These are phyloP conservation scores for Passer domesticus DNA, from an alignment of 2,113 vertebrate genomes.

Conservation along the genomic window DNA sequence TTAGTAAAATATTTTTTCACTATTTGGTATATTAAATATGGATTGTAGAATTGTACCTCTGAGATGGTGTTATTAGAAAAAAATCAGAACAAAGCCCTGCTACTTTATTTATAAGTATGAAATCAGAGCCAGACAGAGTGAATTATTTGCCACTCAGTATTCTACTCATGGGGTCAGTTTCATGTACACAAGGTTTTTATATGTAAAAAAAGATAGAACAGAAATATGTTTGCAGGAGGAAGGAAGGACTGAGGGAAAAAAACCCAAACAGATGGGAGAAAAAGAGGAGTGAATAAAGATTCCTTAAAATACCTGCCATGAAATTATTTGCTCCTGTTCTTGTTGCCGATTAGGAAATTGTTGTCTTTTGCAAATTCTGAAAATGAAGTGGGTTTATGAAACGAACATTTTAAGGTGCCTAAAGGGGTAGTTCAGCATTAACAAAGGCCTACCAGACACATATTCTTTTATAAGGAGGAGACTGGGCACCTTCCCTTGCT, in stretches of 20 bases:
- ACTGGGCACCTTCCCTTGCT: not conserved
- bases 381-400: not conserved
- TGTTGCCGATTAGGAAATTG: not conserved
- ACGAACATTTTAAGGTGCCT: not conserved
- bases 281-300: not conserved
- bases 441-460: rapidly evolving
- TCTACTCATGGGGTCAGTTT: not conserved
- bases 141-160: not conserved
- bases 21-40: not conserved
- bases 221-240: not conserved
- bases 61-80: not conserved
- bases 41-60: not conserved
- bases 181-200: not conserved
- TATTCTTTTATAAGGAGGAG: not conserved
- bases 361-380: not conserved
- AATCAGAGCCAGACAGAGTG: not conserved
- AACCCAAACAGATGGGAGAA: not conserved
- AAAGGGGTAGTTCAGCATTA: not conserved
- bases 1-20: not conserved
- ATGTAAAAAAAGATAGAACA: not conserved
- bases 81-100: not conserved
- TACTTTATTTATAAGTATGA: not conserved
- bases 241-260: not conserved
- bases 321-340: not conserved
- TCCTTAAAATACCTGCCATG: not conserved